A percentile compares a stretch with the other conserved stretches of the same genome.
phyloP scores from a whole-genome alignment of 2,113 vertebrate species.

The Asarcornis scutulata region DNA sequence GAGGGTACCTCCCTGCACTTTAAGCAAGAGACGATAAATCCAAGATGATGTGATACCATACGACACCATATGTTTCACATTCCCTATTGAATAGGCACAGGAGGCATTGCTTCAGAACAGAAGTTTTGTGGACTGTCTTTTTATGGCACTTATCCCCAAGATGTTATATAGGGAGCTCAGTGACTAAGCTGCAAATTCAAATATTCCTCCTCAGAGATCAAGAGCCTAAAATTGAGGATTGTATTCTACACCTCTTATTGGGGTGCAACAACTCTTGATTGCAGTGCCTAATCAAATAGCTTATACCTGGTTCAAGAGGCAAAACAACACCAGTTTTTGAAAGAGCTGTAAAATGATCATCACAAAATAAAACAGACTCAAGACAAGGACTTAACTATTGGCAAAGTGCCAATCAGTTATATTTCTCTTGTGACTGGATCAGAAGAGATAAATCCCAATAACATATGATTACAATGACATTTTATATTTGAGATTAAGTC shows the following conservation, averaged over 20 bases:
- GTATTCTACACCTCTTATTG: not conserved
- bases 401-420: not conserved
- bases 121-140: not conserved
- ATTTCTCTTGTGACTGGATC: not conserved
- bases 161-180: not conserved
- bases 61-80: not conserved
- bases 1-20: not conserved
- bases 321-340: not conserved
- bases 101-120: not conserved
- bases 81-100: not conserved
- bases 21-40: not conserved
- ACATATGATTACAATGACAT: not conserved
- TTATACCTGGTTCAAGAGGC: not conserved
- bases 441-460: not conserved
- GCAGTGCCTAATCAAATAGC: not conserved
- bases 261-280: not conserved
- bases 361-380: not conserved
- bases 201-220: not conserved
- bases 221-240: not conserved
- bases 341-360: not conserved
- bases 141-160: not conserved
- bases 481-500: not conserved
- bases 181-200: not conserved
- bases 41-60: not conserved
- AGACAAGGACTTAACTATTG: not conserved